Evolutionary conservation across 2,113 vertebrate genomes (phyloP).

Genomic region (Prinia subflava): DNA sequence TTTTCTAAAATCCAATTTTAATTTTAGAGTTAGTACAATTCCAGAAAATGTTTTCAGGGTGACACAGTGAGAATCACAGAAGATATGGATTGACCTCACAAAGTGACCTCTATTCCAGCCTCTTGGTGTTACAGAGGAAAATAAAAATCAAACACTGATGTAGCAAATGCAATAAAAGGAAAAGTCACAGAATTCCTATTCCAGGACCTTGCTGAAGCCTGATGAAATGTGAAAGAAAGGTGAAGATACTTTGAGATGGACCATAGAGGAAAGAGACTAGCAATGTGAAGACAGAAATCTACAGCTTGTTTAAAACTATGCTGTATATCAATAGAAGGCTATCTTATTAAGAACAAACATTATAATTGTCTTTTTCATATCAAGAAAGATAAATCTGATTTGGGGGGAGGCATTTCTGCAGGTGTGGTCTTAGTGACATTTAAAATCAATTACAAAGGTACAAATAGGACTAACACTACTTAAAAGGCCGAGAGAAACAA

Average conservation of each 20-base stretch:
- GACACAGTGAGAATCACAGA: background rate
- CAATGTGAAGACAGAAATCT: background rate
- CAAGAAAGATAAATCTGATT: background rate
- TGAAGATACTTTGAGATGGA: background rate
- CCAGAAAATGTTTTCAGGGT: background rate
- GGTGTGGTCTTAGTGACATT: background rate
- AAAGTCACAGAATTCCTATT: background rate
- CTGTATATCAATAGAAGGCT: background rate
- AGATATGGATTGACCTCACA: background rate
- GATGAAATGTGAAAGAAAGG: background rate
- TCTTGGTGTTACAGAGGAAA: background rate
- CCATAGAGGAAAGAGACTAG: background rate
- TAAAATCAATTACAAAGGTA: background rate
- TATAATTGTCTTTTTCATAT: background rate
- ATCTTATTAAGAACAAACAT: background rate
- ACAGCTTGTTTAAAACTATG: background rate
- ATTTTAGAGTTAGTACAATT: background rate
- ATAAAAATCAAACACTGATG: background rate
- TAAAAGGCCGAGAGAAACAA: background rate
- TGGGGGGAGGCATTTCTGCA: background rate
- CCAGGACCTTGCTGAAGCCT: background rate
- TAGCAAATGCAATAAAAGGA: background rate
- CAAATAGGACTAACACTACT: background rate
- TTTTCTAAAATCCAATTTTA: background rate
- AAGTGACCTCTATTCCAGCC: background rate